A percentile compares a stretch with the other conserved stretches of the same genome.
Conservation (phyloP, 2,113 vertebrate species). For the Megaceryle torquata region DNA sequence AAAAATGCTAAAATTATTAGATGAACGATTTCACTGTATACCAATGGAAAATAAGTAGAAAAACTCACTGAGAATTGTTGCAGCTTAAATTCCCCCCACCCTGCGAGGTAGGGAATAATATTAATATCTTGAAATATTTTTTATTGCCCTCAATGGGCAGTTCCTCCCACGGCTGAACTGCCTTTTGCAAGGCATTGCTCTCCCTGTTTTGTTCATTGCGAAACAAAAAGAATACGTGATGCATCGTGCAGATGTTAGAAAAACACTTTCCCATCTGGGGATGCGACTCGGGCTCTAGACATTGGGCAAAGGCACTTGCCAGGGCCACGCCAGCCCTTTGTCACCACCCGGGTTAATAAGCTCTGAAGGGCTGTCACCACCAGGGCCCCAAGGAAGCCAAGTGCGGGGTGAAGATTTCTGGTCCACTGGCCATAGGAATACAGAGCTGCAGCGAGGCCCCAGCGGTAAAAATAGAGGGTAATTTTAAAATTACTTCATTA, state of each 20-base stretch:
- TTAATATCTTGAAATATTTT: background rate
- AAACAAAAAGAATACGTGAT: rapidly evolving
- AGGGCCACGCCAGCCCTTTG: background rate
- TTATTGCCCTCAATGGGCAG: background rate
- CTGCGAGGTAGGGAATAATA: background rate
- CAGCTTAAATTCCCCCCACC: background rate
- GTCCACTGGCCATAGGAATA: background rate
- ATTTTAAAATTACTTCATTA: background rate
- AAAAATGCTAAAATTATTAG: background rate
- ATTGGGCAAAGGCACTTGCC: rapidly evolving
- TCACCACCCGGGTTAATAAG: background rate
- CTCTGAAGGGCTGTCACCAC: background rate
- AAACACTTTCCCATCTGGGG: background rate
- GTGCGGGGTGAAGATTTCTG: background rate
- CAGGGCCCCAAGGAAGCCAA: background rate
- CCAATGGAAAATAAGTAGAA: background rate
- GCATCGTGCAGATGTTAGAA: background rate
- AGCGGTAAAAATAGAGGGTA: background rate
- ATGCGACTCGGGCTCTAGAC: rapidly evolving
- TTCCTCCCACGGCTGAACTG: background rate
- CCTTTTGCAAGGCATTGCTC: background rate
- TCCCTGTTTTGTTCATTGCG: background rate
- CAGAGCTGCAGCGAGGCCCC: background rate
- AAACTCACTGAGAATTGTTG: background rate
- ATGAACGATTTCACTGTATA: background rate